Base-by-base conservation (phyloP, 2,113 vertebrate species). In the Sturnira hondurensis region DNA sequence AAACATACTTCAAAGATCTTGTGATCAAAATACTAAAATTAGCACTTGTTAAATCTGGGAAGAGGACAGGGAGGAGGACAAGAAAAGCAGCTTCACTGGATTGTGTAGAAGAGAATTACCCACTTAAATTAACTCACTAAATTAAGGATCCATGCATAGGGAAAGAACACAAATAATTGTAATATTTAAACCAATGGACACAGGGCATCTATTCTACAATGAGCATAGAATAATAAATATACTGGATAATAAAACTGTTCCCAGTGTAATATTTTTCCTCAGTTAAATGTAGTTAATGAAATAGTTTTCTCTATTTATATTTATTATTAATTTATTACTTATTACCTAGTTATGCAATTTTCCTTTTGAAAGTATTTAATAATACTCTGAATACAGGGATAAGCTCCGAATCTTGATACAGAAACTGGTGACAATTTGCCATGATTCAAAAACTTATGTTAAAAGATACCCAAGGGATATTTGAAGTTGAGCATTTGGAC, bases 1-100 rank as follows among this genome's bases (percentile, higher is more conserved):
- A 96, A 93, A 96, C 96, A 90, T 78, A 96, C 26, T 93, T 92
- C 41, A 87, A 81, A 93, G n/a, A 47, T 86, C 43, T 76, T 87
- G 36, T 94, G 56, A 92, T 89, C 88, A 90, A 92, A 87, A 88
- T 20, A 86, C 50, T 85, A 87, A 97, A 94, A 95, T 86, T 93
- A 95, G 47, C 7, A 61, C 71, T 89, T 89, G 36, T 61, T 89
- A 70, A 78, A 78, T 78, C 0, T 76, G 26, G 54, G 33, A 54
- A 89, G 45, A 89, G 86, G 78, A 91, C 31, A 85, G 74, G 38
- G n/a, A 43, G 58, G 31, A 54, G 41, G 73, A 74, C 7, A 89
- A 41, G 91, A 95, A 93, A 33, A 96, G 87, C 33, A 91, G 58
- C 36, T 73, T 91, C 28, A 78, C 0, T 78, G 28, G 43, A 82